phyloP scores from a whole-genome alignment of 2,888 invertebrate species.

The Xestia c-nigrum region DNA sequence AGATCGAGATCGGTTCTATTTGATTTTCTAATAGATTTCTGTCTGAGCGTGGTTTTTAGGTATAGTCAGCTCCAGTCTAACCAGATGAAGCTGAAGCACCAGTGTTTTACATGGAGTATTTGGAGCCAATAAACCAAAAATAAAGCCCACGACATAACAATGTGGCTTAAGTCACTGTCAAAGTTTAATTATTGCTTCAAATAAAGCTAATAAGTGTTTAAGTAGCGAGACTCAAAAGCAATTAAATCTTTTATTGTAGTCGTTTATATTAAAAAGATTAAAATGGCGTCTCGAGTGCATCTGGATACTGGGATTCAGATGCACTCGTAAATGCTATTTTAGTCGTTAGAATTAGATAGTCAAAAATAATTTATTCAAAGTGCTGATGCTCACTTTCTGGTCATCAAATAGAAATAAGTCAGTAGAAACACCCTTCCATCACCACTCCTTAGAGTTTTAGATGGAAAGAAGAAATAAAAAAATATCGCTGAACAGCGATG shows the following conservation, averaged over 20 bases:
- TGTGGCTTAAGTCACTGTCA: constrained; percentile 5
- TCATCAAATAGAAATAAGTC: too few species aligned
- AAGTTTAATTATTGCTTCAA: neutral
- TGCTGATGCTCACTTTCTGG: too few species aligned
- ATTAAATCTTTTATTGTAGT: neutral
- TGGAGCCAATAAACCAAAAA: neutral
- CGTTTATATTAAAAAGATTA: neutral
- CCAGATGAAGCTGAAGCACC: neutral
- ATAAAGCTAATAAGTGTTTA: neutral
- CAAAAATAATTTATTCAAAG: too few species aligned
- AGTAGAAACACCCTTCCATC: too few species aligned
- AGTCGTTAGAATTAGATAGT: too few species aligned
- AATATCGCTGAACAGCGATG: too few species aligned
- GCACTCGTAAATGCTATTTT: too few species aligned
- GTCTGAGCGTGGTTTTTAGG: neutral
- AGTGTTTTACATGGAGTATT: neutral
- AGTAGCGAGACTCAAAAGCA: neutral
- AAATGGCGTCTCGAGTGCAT: neutral
- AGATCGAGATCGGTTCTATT: neutral
- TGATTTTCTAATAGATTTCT: neutral
- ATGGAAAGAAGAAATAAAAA: too few species aligned
- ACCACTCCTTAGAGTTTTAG: too few species aligned
- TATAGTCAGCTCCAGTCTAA: neutral
- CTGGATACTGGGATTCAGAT: too few species aligned
- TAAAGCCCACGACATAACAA: neutral